Base-by-base conservation (phyloP, 2,797 vertebrate genomes). In the Threskiornis aethiopicus region DNA sequence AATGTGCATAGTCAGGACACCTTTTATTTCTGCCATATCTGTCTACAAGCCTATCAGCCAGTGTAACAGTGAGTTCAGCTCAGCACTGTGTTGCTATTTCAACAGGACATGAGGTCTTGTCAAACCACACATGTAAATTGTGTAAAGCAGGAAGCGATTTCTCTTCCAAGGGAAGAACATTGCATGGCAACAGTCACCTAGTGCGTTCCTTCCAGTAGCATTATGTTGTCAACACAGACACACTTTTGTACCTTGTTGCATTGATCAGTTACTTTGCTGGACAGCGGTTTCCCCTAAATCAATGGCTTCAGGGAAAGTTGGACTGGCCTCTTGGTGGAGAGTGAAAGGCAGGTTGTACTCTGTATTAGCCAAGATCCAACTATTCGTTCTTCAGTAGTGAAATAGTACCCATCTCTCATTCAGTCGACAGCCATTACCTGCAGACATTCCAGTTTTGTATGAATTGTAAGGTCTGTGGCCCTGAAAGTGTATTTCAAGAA, bases 171-270 rank as follows among this genome's bases (percentile, higher is more conserved):
- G 26, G 67, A 82, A 66, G 51, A 66, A 24, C 16, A 3, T 21
- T 13, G 16, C 3, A 3, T 12, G 35, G 39, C 13, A 79, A 11
- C 10, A 26, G n/a, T 29, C 24, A 58, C 28, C 41, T 55, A 13
- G 33, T n/a, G 28, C 3, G 0, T 26, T 69, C 58, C 51, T 77
- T 75, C 70, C 64, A 26, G 55, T 3, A 59, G 39, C 57, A 31
- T 17, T 42, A 0, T 1, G 6, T 20, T 54, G 13, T 66, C 59
- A 35, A 9, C 70, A 46, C 2, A 5, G 59, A 15, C 4, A 5
- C 0, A 0, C 10, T 26, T 42, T 3, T 41, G 28, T 71, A 52
- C 41, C 47, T 69, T 1, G 1, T 54, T 66, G 42, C n/a, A 13
- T 13, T 24, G 19, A 47, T 37, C 47, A 6, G 26, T 26, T 73